Base-by-base conservation (phyloP, 2,113 vertebrate species). In the Pedionomus torquatus region DNA sequence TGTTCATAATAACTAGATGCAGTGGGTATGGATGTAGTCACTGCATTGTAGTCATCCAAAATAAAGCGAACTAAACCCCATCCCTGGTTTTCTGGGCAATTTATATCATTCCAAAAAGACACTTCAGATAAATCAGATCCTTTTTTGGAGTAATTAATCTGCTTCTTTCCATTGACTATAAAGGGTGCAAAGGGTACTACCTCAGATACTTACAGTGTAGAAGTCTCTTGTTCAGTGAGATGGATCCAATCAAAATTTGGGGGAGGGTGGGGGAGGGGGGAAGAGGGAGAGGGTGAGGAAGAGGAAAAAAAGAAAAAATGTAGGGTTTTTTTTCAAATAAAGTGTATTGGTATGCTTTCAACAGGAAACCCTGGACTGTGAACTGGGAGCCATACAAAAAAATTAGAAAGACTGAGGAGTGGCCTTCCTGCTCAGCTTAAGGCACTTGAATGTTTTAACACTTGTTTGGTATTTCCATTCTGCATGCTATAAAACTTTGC, bases 231-330 rank as follows among this genome's bases (percentile, higher is more conserved):
- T 70, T 75, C n/a, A 79, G 17, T 3, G 9, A 65, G 6, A 21
- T 20, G 10, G 2, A 51, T 75, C 12, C 31, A 57, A 0, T 4
- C 10, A 76, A 90, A 75, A 78, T 43, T 15, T 15, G 43, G 13
- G 43, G 43, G 5, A 15, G 43, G 43, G 13, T 60, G 24, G 4
- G 3, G 7, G 1, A 43, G 43, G 16, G 13, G n/a, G n/a, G n/a
- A n/a, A n/a, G n/a, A n/a, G 43, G 13, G 43, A 15, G 5, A 15
- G 43, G 43, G 13, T 60, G 24, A n/a, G n/a, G 41, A 49, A 26
- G 8, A 14, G 26, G 26, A 18, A 28, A 7, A 9, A 30, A 31
- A 8, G 2, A 46, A 43, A 43, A 14, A 0, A 0, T 1, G 2
- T 20, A 23, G 33, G 65, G 6, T 2, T 8, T 64, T 84, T 49